Base-by-base conservation (phyloP, 2,113 vertebrate species). In the Seriola aureovittata region DNA sequence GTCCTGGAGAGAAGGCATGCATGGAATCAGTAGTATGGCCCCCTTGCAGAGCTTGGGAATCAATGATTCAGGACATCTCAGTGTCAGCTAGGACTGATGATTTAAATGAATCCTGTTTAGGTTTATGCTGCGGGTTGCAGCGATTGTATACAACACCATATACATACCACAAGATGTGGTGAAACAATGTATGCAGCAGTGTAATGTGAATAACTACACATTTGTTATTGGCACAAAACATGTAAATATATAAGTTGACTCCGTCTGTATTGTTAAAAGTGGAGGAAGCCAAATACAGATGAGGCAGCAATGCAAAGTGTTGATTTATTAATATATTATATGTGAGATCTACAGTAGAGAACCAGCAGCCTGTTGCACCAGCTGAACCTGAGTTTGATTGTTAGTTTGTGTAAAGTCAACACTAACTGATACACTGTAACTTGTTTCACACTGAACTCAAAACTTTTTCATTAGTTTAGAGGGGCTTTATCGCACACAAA, bases 1-100 rank as follows among this genome's bases (percentile, higher is more conserved):
- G 71, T 86, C 92, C 87, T 83, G 78, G 66, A 82, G 86, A 85
- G 87, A 90, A 94, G 87, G 90, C 83, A 93, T 93, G 91, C 78
- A 17, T 80, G 89, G 89, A 93, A 91, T 92, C 81, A 92, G 66
- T 12, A 85, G 85, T 40, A 77, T 88, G 86, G 48, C 66, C 84
- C 82, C 85, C 90, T 71, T 85, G 82, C 87, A 87, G 91, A 92
- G 92, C 66, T 9, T 66, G 59, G 72, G 83, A 91, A 79, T 59
- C 78, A 82, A 64, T 73, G 69, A 85, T 85, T 90, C 84, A 86
- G 85, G 80, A 78, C 55, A 79, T 79, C 42, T 65, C n/a, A 67
- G 25, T 50, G 57, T 38, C 59, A 77, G 70, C 19, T 19, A 7
- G n/a, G 19, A 10, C 8, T 46, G 25, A 16, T 6, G 4, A 48